Base-by-base conservation (phyloP, 1,140 invertebrate species). In the Zaprionus ornatus region DNA sequence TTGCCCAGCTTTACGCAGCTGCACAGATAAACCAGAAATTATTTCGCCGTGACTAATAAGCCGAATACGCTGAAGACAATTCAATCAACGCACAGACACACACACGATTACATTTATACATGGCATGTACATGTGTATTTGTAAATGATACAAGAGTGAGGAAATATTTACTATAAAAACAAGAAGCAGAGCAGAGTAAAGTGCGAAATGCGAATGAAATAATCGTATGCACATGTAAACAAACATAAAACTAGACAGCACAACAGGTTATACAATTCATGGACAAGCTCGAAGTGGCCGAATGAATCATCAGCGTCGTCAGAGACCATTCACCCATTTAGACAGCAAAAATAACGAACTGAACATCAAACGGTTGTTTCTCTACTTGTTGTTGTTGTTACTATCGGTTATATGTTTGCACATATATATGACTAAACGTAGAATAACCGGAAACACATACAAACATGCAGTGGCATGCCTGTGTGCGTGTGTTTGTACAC, bases 211-310 rank as follows among this genome's bases (percentile, higher is more conserved):
- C 66, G 64, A 76, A 88, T 88, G 72, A 79, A 87, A 83, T 84
- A 87, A 83, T 80, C 73, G 35, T 65, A 37, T 57, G 65, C 27
- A 48, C 74, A 79, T 79, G 78, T 90, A 90, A 88, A 90, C 85
- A 88, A 88, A 80, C 70, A 84, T 62, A 80, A 82, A 83, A 82
- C 68, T 72, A 77, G 60, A 78, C 78, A 77, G 66, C 52, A 85
- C 81, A 84, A 85, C 85, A 88, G 85, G 85, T 90, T 88, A 88
- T 88, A 79, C 81, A 83, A 82, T 88, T 90, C 85, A 88, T 88
- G 85, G 86, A 85, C 85, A 79, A 90, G 77, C 85, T 85, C 62
- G 55, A 66, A 77, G 68, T 81, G 65, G 76, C 48, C 56, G 55
- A 19, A 60, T 78, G 75, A 78, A 29, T 78, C 75, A 78, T 78